Percentiles rank a stretch among this genome's conserved stretches.
phyloP scores from a whole-genome alignment of 2,113 vertebrate species.

The Vulpes lagopus region DNA sequence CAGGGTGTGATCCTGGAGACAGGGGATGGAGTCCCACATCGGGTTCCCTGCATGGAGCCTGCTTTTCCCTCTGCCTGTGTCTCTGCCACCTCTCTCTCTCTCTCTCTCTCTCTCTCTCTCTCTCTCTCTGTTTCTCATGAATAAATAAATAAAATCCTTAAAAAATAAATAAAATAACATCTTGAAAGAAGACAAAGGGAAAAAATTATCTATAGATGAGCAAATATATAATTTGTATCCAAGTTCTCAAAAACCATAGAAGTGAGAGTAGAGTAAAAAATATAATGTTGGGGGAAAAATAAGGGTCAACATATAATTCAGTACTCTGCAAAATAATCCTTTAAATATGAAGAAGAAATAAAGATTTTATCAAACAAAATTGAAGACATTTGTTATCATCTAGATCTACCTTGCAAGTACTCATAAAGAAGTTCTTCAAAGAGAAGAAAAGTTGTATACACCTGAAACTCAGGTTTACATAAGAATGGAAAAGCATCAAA shows the following conservation, averaged over 20 bases:
- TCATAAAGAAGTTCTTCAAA: not conserved
- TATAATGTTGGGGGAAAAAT: not conserved
- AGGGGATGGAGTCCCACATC: too few species aligned
- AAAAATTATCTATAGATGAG: not conserved
- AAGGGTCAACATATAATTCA: not conserved
- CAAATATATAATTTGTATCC: not conserved
- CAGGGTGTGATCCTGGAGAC: too few species aligned
- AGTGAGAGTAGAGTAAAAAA: not conserved
- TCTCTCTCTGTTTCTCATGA: too few species aligned
- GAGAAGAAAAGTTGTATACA: not conserved
- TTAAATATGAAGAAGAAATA: not conserved
- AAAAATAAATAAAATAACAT: not conserved
- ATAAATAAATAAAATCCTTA: too few species aligned
- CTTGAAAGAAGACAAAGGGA: not conserved
- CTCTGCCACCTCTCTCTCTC: too few species aligned
- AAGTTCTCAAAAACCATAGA: not conserved
- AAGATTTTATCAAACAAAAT: not conserved
- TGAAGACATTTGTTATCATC: not conserved
- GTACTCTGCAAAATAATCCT: not conserved
- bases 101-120: too few species aligned
- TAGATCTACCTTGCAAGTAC: not conserved
- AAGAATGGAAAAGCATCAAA: not conserved
- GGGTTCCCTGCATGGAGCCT: too few species aligned
- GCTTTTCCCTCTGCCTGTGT: too few species aligned
- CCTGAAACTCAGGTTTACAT: not conserved